These are phyloP conservation scores for Podarcis lilfordi DNA, from an alignment of 2,797 vertebrate species.

Conservation along the genomic window DNA sequence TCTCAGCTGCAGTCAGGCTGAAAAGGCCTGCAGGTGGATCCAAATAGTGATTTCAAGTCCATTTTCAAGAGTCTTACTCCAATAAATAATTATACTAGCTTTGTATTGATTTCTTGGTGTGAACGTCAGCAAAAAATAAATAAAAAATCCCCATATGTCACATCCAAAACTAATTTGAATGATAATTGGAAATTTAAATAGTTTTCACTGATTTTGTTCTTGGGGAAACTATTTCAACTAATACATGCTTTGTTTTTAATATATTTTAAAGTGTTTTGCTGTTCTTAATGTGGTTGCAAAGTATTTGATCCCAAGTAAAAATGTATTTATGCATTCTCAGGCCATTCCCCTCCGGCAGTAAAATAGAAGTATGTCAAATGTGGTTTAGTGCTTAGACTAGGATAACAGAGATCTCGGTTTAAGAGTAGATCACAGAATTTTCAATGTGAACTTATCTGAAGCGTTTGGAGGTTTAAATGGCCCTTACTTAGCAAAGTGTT, in stretches of 20 bases:
- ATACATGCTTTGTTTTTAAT: not conserved
- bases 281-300: slow-evolving; percentile 26
- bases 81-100: slow-evolving; percentile 57
- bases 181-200: slow-evolving; percentile 55
- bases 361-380: not conserved
- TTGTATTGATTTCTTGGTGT: slow-evolving; percentile 63
- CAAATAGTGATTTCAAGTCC: slow-evolving; percentile 67
- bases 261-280: not conserved
- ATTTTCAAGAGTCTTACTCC: slow-evolving; percentile 60
- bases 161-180: slow-evolving; percentile 44
- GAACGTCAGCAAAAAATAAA: slow-evolving; percentile 45
- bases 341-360: not conserved
- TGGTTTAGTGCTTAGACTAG: not conserved
- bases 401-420: not conserved
- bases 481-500: not conserved
- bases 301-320: not conserved
- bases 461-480: not conserved
- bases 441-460: not conserved
- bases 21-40: slow-evolving; percentile 74
- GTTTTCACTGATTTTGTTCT: slow-evolving; percentile 43
- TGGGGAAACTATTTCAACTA: slow-evolving; percentile 35
- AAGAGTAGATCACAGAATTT: not conserved
- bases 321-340: not conserved
- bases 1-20: slow-evolving; percentile 65
- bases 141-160: not conserved